Evolutionary conservation across 2,888 invertebrate genomes (phyloP), one percentile per base, ranked within the genome.

Genomic region (Gymnoscelis rufifasciata): DNA sequence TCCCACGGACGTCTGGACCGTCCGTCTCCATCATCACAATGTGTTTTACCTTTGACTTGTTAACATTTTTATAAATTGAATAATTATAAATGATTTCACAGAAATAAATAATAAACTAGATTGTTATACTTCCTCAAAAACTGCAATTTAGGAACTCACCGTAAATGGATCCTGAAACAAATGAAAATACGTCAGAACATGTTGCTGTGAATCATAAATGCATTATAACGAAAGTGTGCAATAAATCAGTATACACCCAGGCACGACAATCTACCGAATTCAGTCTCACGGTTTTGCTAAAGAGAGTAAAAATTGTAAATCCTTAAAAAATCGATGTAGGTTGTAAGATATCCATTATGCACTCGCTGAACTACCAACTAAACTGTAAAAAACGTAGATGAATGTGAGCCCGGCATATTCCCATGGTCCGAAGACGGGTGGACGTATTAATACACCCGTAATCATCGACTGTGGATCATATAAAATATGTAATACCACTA

Each of bases 161-260:
- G 90, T 90, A 64, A 90, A 90, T 27, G 91, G 90, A 72, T 91
- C 91, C 91, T 91, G 90, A 68, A 91, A 91, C 90, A 90, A 90
- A 78, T 62, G 78, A 78, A 78, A 66, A 31, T 1, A 26, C 7
- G n/a, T 13, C 1, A n/a, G 7, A 41, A 39, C n/a, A 8, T 7
- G n/a, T 10, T 30, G 28, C n/a, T 8, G 7, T 7, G 7, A 12
- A 13, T 13, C 8, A 8, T n/a, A n/a, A n/a, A n/a, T 2, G 4
- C 2, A 26, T 7, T 7, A 10, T 23, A 11, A 15, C 19, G 7
- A 11, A 35, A 35, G 19, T 7, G 19, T 15, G 11, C 19, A 35
- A 23, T 35, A 11, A 35, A 23, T 23, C 11, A 10, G 19, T 19
- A 19, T 7, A 15, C 11, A 11, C 19, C 31, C 33, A 35, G 19